Base-by-base conservation (phyloP, 2,113 vertebrate genomes). In the Ameiurus melas region DNA sequence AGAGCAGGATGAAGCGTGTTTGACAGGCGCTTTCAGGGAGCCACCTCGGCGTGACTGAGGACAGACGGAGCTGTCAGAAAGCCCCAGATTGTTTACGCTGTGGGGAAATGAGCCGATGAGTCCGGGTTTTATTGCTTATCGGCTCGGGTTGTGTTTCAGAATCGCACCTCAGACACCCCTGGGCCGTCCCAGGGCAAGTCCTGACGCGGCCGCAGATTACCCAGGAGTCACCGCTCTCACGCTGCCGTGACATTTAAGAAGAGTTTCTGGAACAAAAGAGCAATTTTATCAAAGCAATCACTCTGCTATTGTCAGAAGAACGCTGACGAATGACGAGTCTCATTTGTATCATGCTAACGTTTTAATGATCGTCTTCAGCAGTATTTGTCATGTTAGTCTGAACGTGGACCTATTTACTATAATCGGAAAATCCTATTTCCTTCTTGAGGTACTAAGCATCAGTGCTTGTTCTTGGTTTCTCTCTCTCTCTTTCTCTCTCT, bases 121-220 rank as follows among this genome's bases (percentile, higher is more conserved):
- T 91, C 87, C 90, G 88, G 90, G 90, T 83, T 94, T 95, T 94
- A 95, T 94, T 92, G 94, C 94, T 73, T 90, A 92, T 93, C 91
- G 93, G 89, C 68, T 91, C 84, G 60, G 70, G 93, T 90, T 90
- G 92, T 95, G 95, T 95, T 94, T 96, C 94, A 95, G 89, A 90
- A 86, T 90, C 91, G 90, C 86, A 91, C 92, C 92, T 95, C 93
- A 94, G 90, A 93, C 80, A 62, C 90, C 92, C 89, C 53, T 27
- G 88, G 92, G 92, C 87, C 91, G 87, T 90, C 89, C 89, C 83
- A 66, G 62, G 86, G 86, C 91, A 58, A 64, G 87, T 89, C 73
- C 33, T 12, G 86, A 47, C 51, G 33, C 68, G 16, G 79, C 70
- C 57, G 51, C 22, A 47, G 58, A 64, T 79, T 68, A 90, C 80